Percentiles rank a stretch among this genome's conserved stretches.
Conservation (phyloP, 2,113 vertebrate species). For the Oryzias curvinotus region DNA sequence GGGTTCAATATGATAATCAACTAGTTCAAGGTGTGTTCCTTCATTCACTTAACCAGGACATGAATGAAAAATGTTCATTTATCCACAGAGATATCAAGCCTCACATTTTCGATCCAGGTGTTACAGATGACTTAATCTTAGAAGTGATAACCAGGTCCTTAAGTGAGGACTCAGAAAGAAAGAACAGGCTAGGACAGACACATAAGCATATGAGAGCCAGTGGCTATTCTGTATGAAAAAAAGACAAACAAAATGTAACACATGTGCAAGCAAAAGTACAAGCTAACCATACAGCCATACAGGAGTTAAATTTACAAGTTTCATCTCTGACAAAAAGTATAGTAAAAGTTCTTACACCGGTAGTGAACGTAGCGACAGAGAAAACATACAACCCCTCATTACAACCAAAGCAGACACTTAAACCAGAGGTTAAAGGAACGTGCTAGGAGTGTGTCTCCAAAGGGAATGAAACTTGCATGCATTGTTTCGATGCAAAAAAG, state of each 20-base stretch:
- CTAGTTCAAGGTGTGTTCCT: slow-evolving; percentile 29
- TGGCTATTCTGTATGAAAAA: no score
- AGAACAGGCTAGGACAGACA: not conserved
- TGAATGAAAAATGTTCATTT: not conserved
- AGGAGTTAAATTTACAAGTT: not conserved
- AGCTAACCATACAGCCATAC: not conserved
- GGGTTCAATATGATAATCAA: slow-evolving; percentile 33
- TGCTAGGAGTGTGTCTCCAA: no score
- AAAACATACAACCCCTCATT: not conserved
- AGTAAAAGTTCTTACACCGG: slow-evolving; percentile 1
- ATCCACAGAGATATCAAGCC: not conserved
- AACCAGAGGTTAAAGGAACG: no score
- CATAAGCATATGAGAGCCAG: not conserved
- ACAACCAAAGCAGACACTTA: not conserved
- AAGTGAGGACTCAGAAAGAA: not conserved
- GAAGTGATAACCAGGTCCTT: not conserved
- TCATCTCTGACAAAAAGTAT: not conserved
- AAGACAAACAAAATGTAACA: not conserved
- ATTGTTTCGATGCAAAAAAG: not conserved
- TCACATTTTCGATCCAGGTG: not conserved
- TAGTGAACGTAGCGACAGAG: not conserved
- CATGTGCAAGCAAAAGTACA: not conserved
- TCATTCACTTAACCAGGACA: not conserved
- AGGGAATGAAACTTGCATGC: not conserved
- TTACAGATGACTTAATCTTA: not conserved